These are phyloP conservation scores for Aethina tumida DNA, from an alignment of 1,140 invertebrate species.

Conservation along the genomic window DNA sequence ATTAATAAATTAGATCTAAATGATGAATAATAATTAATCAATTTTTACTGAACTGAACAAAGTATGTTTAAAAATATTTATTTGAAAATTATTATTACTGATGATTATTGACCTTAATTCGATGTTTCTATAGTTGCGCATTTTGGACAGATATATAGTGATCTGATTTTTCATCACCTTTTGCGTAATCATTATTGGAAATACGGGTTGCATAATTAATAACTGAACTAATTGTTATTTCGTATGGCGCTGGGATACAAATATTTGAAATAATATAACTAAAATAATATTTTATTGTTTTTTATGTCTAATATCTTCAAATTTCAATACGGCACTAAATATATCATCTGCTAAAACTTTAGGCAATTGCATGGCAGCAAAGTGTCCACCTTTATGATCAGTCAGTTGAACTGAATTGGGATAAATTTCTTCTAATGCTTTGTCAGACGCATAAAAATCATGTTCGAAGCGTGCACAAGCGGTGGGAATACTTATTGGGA, in stretches of 20 bases:
- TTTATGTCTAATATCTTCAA: constrained; percentile 10
- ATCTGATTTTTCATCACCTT: background rate
- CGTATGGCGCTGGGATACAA: background rate
- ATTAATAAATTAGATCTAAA: too few species aligned
- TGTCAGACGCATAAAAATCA: constrained; percentile 53
- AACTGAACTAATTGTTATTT: background rate
- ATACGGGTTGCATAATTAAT: background rate
- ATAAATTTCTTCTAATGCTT: constrained; percentile 47
- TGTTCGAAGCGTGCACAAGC: constrained; percentile 54
- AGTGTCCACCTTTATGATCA: constrained; percentile 69
- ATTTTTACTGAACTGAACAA: too few species aligned
- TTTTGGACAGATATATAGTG: too few species aligned
- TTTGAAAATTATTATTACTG: too few species aligned
- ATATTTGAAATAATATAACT: background rate
- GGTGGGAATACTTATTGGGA: constrained; percentile 50
- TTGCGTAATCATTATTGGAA: background rate
- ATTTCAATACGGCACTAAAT: constrained; percentile 25
- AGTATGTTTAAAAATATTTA: too few species aligned
- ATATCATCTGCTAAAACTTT: constrained; percentile 54
- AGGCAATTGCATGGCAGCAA: constrained; percentile 74
- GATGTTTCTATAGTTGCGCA: too few species aligned
- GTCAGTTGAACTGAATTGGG: constrained; percentile 53
- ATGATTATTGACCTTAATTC: too few species aligned
- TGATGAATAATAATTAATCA: too few species aligned
- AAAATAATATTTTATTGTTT: too few species aligned